Evolutionary conservation across 1,140 invertebrate genomes (phyloP).

Genomic region (Drosophila albomicans): DNA sequence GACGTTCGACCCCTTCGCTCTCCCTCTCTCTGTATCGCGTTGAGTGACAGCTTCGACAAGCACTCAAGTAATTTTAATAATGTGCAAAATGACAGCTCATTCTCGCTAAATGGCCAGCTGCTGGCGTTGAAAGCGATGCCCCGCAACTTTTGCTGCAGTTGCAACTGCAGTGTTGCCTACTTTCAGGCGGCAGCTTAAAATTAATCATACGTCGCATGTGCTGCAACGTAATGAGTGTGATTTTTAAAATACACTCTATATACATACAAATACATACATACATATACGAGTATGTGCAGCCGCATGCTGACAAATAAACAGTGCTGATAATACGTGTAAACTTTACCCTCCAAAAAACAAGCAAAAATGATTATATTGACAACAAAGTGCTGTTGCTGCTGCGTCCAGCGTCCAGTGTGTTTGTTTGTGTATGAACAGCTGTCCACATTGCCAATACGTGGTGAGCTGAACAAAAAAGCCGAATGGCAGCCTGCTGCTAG

Average conservation of each 20-base stretch:
- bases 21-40: background rate
- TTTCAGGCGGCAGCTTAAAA: slow-evolving; percentile 47
- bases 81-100: slow-evolving; percentile 69
- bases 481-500: slow-evolving; percentile 4
- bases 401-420: slow-evolving; percentile 10
- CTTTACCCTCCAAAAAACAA: slow-evolving; percentile 45
- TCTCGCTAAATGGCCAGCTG: slow-evolving; percentile 63
- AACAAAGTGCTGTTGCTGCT: slow-evolving; percentile 4
- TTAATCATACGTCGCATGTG: slow-evolving; percentile 73
- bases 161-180: slow-evolving; percentile 30
- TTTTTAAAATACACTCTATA: slow-evolving; percentile 44
- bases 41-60: slow-evolving; percentile 27
- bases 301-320: slow-evolving; percentile 75
- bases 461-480: slow-evolving; percentile 7
- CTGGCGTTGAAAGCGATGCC: slow-evolving; percentile 34
- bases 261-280: background rate
- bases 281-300: background rate
- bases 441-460: slow-evolving; percentile 66
- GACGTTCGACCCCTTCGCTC: background rate
- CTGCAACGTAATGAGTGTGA: slow-evolving; percentile 55
- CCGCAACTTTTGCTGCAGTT: slow-evolving; percentile 31
- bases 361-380: slow-evolving; percentile 12
- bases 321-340: slow-evolving; percentile 72
- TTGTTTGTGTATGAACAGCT: slow-evolving; percentile 64
- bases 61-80: slow-evolving; percentile 75